phyloP scores from a whole-genome alignment of 2,113 vertebrate species.

The Ailuropoda melanoleuca region DNA sequence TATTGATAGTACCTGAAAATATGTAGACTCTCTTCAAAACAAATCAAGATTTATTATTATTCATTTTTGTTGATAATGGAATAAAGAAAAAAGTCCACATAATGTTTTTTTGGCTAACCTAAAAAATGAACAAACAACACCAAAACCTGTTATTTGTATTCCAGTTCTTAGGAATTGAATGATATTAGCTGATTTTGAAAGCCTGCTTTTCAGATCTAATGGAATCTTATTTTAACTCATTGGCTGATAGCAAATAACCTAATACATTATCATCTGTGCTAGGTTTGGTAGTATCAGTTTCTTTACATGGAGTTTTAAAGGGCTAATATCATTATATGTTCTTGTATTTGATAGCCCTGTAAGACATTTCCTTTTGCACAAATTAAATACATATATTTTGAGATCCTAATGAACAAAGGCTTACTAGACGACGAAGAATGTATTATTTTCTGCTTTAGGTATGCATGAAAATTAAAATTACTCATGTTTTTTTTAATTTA shows the following conservation, averaged over 20 bases:
- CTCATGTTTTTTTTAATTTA: background rate
- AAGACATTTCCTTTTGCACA: background rate
- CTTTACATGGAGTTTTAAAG: background rate
- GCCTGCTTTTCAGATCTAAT: background rate
- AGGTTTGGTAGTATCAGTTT: background rate
- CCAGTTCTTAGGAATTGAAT: background rate
- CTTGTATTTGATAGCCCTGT: background rate
- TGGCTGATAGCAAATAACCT: background rate
- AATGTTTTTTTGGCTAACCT: background rate
- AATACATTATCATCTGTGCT: background rate
- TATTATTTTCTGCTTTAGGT: conserved; percentile 31
- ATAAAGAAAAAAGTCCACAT: background rate
- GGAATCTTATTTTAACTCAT: background rate
- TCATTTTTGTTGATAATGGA: background rate
- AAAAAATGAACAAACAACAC: background rate
- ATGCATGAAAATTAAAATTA: background rate
- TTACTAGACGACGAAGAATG: background rate
- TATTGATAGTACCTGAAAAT: background rate
- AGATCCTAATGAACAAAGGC: background rate
- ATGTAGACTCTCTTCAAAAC: background rate
- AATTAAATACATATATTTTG: conserved; percentile 35
- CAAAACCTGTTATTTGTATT: background rate
- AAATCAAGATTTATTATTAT: background rate
- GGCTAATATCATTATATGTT: background rate
- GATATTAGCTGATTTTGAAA: background rate